Evolutionary conservation across 2,113 vertebrate genomes (phyloP), one percentile per base, ranked within the genome.

Genomic region (Pica pica): DNA sequence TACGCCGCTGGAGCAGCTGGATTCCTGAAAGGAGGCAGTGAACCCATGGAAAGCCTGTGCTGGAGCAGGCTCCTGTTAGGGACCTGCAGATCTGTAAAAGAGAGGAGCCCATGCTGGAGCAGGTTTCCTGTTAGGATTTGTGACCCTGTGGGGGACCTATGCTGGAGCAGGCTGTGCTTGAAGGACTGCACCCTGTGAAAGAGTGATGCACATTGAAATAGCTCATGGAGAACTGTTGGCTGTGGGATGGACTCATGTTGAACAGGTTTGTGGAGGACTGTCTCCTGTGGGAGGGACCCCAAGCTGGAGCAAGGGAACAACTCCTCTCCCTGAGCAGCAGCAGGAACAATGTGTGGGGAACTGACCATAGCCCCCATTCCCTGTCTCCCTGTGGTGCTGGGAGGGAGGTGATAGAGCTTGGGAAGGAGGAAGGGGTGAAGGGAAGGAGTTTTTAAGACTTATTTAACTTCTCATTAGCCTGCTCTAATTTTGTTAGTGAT

Each of bases 251-350:
- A 13, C 19, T 61, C 39, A 16, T 1, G 0, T 1, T 19, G 27
- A 52, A 31, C 0, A 2, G 6, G 33, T 53, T 39, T 33, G 16
- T 69, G 27, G 23, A 39, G 16, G 19, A 61, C 18, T 39, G 27
- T 39, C 15, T 87, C 28, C 28, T 10, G 10, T 9, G 28, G 16
- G 14, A 28, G 4, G 14, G 11, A 15, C 3, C 6, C 9, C 28
- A 47, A 0, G 0, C 4, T 41, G n/a, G 30, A 70, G 9, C n/a
- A 46, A 30, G 16, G 3, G 13, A 55, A 12, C 0, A 1, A 24
- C 24, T n/a, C 13, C 12, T 55, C 16, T 55, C 6, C 41, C 20
- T 18, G 14, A 8, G 26, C 30, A 56, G 30, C 49, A 41, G 16
- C 16, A 55, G 47, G 19, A 61, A 6, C 7, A 46, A 20, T 0